Percentiles rank a stretch among this genome's conserved stretches.
These are phyloP conservation scores for Nilaparvata lugens DNA, from an alignment of 1,140 invertebrate genomes.

Conservation along the genomic window DNA sequence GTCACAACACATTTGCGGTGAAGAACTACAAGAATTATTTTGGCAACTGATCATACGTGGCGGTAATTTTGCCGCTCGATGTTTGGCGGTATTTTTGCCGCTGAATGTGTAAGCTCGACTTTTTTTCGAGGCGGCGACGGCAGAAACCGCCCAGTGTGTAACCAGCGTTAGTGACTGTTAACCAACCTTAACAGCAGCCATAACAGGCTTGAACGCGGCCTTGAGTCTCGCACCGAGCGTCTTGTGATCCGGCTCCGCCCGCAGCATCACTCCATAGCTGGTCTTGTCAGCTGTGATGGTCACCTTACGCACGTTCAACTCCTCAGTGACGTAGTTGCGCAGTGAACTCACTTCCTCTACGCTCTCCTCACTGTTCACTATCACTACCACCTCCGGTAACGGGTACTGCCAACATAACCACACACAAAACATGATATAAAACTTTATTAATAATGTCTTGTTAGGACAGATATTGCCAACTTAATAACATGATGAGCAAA, in stretches of 20 bases:
- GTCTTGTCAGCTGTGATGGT: conserved; percentile 85
- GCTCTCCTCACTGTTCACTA: conserved; percentile 73
- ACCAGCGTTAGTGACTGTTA: conserved; percentile 17
- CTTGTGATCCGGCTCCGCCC: conserved; percentile 88
- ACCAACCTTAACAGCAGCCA: conserved; percentile 62
- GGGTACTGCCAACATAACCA: conserved; percentile 56
- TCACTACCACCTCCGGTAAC: conserved; percentile 88
- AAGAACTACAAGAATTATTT: too few relatives aligned
- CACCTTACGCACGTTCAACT: conserved; percentile 88
- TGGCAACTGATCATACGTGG: too few relatives aligned
- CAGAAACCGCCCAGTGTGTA: too few relatives aligned
- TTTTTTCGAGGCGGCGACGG: too few relatives aligned
- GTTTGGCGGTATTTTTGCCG: too few relatives aligned
- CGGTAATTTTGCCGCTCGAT: too few relatives aligned
- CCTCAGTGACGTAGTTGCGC: conserved; percentile 82
- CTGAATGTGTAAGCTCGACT: too few relatives aligned
- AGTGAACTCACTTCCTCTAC: conserved; percentile 75
- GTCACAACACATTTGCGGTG: too few relatives aligned
- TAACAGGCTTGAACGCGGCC: conserved; percentile 81
- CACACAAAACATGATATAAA: conserved; percentile 8
- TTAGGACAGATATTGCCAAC: neutral
- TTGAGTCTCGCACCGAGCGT: conserved; percentile 79
- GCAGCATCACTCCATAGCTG: conserved; percentile 85
- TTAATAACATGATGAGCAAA: conserved; percentile 2
- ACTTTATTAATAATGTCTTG: neutral